Percentiles rank a stretch among this genome's conserved stretches.
Conservation (phyloP, 2,113 vertebrate genomes). For the Pelusios castaneus region DNA sequence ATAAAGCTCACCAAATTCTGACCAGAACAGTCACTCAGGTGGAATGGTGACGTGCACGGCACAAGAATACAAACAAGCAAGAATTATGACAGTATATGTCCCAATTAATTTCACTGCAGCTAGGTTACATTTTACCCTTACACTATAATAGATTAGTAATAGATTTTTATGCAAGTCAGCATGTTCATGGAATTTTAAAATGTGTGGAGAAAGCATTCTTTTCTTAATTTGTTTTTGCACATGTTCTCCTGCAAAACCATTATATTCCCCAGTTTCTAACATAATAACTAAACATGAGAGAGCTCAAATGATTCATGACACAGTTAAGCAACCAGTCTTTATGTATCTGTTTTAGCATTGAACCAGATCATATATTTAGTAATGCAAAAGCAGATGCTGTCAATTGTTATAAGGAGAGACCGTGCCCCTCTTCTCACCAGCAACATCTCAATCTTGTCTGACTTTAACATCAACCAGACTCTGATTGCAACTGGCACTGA, state of each 20-base stretch:
- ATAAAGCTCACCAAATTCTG: neutral
- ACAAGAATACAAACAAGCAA: neutral
- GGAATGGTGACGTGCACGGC: neutral
- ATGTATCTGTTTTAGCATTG: neutral
- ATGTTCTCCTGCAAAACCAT: accelerated
- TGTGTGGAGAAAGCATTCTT: accelerated
- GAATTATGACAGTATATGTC: neutral
- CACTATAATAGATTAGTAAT: no score
- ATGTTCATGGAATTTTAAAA: accelerated
- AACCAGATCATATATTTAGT: accelerated
- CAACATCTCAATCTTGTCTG: neutral
- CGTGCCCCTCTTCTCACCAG: neutral
- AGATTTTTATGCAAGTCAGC: neutral
- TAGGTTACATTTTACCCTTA: neutral
- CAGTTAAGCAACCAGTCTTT: neutral
- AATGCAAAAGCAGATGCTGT: neutral
- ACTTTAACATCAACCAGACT: neutral
- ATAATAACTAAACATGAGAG: neutral
- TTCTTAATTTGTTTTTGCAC: neutral
- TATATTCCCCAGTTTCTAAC: neutral
- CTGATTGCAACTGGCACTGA: neutral
- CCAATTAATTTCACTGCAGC: neutral
- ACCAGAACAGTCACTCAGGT: neutral
- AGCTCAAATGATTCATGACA: neutral
- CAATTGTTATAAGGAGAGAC: neutral